phyloP scores from a whole-genome alignment of 1,140 invertebrate species.

The Ostrea denselamellosa region DNA sequence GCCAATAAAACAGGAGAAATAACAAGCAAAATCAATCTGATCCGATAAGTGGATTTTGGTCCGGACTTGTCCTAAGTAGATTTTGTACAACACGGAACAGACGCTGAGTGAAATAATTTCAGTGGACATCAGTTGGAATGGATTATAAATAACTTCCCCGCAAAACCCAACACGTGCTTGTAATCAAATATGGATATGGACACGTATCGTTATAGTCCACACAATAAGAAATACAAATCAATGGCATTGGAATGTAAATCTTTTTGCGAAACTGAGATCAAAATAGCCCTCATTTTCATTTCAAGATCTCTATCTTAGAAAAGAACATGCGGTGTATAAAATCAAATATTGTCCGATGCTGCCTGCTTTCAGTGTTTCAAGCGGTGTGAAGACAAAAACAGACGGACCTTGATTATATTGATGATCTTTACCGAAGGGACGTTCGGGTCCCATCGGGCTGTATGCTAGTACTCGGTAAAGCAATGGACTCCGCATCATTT shows the following conservation, averaged over 20 bases:
- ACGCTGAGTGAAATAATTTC: slow-evolving; percentile 14
- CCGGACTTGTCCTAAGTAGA: background rate
- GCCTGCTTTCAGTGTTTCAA: background rate
- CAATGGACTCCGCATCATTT: slow-evolving; percentile 24
- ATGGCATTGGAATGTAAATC: background rate
- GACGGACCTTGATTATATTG: background rate
- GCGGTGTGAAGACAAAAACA: background rate
- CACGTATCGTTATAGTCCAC: background rate
- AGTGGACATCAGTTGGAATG: background rate
- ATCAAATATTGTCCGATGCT: background rate
- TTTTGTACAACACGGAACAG: slow-evolving; percentile 13
- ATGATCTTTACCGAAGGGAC: background rate
- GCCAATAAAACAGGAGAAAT: slow-evolving; percentile 18
- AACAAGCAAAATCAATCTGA: slow-evolving; percentile 38
- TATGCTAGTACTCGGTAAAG: slow-evolving; percentile 7
- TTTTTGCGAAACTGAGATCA: background rate
- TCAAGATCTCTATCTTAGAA: background rate
- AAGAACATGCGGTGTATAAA: background rate
- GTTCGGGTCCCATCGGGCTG: slow-evolving; percentile 17
- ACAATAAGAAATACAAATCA: background rate
- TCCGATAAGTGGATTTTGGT: slow-evolving; percentile 35
- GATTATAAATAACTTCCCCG: background rate
- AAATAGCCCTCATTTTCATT: background rate
- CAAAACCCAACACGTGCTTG: background rate
- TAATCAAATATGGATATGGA: background rate